Evolutionary conservation across 1,140 invertebrate genomes (phyloP), one percentile per base, ranked within the genome.

Genomic region (Caenorhabditis inopinata): DNA sequence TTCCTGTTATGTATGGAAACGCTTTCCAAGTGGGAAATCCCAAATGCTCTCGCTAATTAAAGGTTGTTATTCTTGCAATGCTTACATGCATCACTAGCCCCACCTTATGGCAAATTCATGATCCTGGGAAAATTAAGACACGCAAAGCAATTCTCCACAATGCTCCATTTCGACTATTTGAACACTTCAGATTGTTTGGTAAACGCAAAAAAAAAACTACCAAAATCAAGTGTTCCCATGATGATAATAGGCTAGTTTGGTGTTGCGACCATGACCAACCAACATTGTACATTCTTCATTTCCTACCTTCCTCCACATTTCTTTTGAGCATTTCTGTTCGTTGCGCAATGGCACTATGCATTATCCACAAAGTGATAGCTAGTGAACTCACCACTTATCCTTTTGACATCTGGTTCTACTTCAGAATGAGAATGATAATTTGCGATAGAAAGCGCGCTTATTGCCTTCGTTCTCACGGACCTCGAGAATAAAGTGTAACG

Each of bases 321-420:
- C 32, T 38, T 21, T 68, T 18, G 58, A 68, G 58, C 38, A 68
- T 68, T 18, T 68, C 32, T 68, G 58, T 68, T 68, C 58, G 58
- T 58, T 32, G 51, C 51, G 51, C 51, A 29, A 58, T 32, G 27
- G 58, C 32, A 68, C 32, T 68, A 68, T 68, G 58, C 58, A 68
- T 32, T 68, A 68, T 68, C 58, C 58, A 32, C 58, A 68, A 68
- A 68, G 35, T 68, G 58, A 68, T 68, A 68, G 58, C 38, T 68
- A 68, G 58, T 32, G 38, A 68, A 68, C 58, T 68, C 58, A 68
- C 58, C 58, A 68, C 58, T 68, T 68, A 68, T 68, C 58, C 58
- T 38, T 32, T 68, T n/a, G 32, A 68, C 58, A 68, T 68, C 58
- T 68, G 58, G 58, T 68, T 68, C 58, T 68, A 68, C 58, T 68